phyloP scores from a whole-genome alignment of 1,140 invertebrate species.

The Cecropterus lyciades region DNA sequence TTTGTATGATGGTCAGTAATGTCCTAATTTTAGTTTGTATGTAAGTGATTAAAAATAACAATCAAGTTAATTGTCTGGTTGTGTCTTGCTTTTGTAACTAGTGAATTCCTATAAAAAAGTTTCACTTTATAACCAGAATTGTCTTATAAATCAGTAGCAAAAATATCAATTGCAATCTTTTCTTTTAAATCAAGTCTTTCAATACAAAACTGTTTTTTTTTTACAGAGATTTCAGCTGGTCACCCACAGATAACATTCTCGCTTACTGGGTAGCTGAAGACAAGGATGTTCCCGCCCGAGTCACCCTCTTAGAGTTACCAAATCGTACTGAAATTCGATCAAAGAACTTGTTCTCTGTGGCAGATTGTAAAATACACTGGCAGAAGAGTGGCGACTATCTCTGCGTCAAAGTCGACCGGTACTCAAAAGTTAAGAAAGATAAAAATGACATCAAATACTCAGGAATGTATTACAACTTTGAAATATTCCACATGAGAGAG shows the following conservation, averaged over 20 bases:
- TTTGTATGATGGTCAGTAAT: too few relatives aligned
- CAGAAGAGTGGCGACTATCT: slow-evolving; percentile 99
- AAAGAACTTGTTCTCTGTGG: slow-evolving; percentile 99
- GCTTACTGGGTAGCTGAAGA: slow-evolving; percentile 99
- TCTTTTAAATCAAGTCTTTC: too few relatives aligned
- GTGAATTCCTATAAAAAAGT: too few relatives aligned
- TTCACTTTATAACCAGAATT: too few relatives aligned
- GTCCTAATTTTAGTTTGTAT: too few relatives aligned
- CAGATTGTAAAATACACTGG: slow-evolving; percentile 99
- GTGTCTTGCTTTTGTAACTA: too few relatives aligned
- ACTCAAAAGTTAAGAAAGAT: slow-evolving; percentile 96
- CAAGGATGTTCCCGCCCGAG: slow-evolving; percentile 94
- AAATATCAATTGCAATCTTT: too few relatives aligned
- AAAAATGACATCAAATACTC: slow-evolving; percentile 96
- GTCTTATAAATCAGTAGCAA: too few relatives aligned
- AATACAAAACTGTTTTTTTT: too few relatives aligned
- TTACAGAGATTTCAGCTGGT: slow-evolving; percentile 97
- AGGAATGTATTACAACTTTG: slow-evolving; percentile 99
- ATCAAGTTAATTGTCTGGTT: too few relatives aligned
- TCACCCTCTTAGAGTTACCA: slow-evolving; percentile 93
- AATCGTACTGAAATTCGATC: slow-evolving; percentile 96
- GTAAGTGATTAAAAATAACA: too few relatives aligned
- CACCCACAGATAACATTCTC: slow-evolving; percentile 97
- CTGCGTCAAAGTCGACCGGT: slow-evolving; percentile 99
- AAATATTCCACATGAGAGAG: slow-evolving; percentile 99